These are phyloP conservation scores for Drosophila anomelani DNA, from an alignment of 2,888 invertebrate genomes.

Conservation along the genomic window DNA sequence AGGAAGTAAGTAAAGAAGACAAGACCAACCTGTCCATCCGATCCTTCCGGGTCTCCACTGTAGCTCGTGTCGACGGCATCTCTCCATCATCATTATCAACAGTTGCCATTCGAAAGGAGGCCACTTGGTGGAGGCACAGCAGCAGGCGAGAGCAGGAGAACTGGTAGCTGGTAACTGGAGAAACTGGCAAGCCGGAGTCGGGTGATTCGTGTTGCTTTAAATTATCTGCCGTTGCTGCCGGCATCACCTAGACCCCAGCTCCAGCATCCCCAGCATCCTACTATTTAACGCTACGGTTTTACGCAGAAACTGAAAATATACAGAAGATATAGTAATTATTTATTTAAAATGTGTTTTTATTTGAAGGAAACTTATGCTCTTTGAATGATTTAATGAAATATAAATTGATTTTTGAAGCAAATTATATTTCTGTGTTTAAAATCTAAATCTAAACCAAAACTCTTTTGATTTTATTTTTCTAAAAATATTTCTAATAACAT, in stretches of 20 bases:
- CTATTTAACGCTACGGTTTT: conserved; percentile 28
- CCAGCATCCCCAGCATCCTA: conserved; percentile 1
- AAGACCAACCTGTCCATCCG: background rate
- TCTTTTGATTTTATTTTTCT: too few species aligned
- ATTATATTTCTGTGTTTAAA: too few species aligned
- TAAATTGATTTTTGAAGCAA: too few species aligned
- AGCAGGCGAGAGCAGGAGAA: conserved; percentile 3
- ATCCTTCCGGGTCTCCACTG: conserved; percentile 26
- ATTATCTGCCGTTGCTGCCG: conserved; percentile 46
- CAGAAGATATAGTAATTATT: background rate
- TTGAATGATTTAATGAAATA: too few species aligned
- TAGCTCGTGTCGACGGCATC: conserved; percentile 49
- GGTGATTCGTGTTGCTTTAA: conserved; percentile 59
- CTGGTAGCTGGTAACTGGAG: background rate
- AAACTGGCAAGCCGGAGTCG: background rate
- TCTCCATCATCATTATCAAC: conserved; percentile 71
- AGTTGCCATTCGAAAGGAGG: conserved; percentile 52
- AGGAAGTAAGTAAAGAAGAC: too few species aligned
- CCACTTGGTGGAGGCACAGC: conserved; percentile 8
- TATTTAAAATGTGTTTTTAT: background rate
- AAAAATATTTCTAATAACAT: background rate
- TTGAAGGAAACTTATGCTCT: too few species aligned
- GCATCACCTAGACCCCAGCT: background rate
- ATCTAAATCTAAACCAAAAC: too few species aligned
- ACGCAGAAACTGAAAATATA: background rate